These are phyloP conservation scores for Steromphala cineraria DNA, from an alignment of 2,888 invertebrate species.

Conservation along the genomic window DNA sequence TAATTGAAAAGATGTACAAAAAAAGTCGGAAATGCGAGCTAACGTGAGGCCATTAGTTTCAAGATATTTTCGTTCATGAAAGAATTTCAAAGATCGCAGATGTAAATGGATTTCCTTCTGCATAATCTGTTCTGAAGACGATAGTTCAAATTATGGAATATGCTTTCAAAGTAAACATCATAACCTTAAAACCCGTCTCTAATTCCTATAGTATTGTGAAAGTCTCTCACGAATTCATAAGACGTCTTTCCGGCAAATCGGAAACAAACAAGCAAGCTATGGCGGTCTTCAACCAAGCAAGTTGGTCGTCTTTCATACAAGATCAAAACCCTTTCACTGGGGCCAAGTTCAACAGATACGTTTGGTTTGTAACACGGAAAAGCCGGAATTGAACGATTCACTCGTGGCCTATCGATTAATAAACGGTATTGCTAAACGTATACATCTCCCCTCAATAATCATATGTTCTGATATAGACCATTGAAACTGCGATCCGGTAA, in stretches of 20 bases:
- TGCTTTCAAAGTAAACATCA: conserved; percentile 3
- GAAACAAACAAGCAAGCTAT: conserved; percentile 9
- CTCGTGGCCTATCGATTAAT: conserved; percentile 9
- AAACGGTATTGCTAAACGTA: conserved; percentile 17
- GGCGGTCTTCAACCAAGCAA: neutral
- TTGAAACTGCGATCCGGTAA: conserved; percentile 20
- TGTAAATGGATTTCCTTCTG: neutral
- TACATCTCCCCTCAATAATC: conserved; percentile 17
- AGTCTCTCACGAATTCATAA: conserved; percentile 9
- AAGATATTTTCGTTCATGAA: neutral
- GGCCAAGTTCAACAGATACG: conserved; percentile 12
- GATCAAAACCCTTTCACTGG: neutral
- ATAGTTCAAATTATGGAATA: neutral
- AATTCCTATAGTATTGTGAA: conserved; percentile 9
- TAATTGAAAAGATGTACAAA: no score
- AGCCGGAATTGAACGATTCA: conserved; percentile 17
- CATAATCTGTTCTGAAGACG: neutral
- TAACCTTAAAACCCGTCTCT: neutral
- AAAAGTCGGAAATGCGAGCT: no score
- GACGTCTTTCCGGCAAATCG: conserved; percentile 9
- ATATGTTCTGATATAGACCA: conserved; percentile 20
- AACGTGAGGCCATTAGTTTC: no score
- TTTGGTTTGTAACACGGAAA: conserved; percentile 5
- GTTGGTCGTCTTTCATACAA: neutral
- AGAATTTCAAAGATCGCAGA: conserved; percentile 9